These are phyloP conservation scores for Pardosa pseudoannulata DNA, from an alignment of 2,888 invertebrate genomes.

Conservation along the genomic window DNA sequence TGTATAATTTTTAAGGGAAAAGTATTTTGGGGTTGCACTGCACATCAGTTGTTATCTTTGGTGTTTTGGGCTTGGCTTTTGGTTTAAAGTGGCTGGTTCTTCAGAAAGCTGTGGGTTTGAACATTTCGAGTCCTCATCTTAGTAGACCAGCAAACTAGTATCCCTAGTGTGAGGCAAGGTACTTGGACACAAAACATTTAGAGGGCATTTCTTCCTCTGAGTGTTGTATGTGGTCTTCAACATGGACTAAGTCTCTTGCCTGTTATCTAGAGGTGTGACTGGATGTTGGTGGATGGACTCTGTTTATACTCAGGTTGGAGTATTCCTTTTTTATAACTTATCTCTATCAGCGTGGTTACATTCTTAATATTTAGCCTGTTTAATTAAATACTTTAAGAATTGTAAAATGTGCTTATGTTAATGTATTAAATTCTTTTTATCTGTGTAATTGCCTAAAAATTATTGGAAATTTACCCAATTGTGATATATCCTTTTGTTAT, in stretches of 20 bases:
- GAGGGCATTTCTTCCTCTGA: slow-evolving; percentile 36
- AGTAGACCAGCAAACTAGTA: slow-evolving; percentile 33
- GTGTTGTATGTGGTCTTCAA: slow-evolving; percentile 33
- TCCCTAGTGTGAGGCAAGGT: slow-evolving; percentile 69
- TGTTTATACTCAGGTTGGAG: slow-evolving; percentile 47
- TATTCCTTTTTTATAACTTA: slow-evolving; percentile 16
- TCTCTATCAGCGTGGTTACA: slow-evolving; percentile 17
- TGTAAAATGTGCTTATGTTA: no score
- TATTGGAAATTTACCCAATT: no score
- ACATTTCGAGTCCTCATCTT: not conserved
- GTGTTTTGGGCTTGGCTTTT: not conserved
- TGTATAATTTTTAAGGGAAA: no score
- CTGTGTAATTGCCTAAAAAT: no score
- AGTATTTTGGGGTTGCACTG: no score
- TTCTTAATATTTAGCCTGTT: no score
- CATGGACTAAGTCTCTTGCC: slow-evolving; percentile 49
- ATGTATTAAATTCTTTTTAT: no score
- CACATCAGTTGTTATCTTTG: no score
- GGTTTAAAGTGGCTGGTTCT: not conserved
- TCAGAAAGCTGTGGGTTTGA: not conserved
- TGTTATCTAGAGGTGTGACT: slow-evolving; percentile 58
- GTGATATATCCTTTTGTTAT: no score
- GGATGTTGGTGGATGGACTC: slow-evolving; percentile 49
- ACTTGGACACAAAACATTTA: slow-evolving; percentile 31
- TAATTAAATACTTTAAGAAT: no score